Evolutionary conservation across 2,113 vertebrate species (phyloP).

Genomic region (Damaliscus lunatus): DNA sequence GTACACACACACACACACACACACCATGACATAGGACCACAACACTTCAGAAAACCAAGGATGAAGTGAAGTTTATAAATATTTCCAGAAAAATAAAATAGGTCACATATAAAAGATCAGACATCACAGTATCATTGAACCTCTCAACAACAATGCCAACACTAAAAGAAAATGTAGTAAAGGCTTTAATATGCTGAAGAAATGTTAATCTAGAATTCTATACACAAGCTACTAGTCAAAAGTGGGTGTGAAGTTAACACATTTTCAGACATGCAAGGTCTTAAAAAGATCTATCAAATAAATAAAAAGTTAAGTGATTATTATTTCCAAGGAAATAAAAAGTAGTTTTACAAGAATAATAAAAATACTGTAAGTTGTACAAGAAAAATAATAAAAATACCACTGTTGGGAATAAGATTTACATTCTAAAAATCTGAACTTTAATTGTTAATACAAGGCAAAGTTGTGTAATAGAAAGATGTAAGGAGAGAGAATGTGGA

Average conservation of each 20-base stretch:
- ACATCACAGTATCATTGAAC: background rate
- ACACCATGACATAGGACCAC: background rate
- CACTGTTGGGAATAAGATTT: background rate
- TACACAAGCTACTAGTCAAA: background rate
- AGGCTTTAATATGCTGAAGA: background rate
- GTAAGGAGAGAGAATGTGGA: background rate
- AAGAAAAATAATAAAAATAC: background rate
- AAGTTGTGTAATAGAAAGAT: background rate
- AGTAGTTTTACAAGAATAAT: background rate
- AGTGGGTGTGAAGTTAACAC: background rate
- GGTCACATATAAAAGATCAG: background rate
- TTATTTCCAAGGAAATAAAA: slow-evolving; percentile 25
- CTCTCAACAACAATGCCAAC: background rate
- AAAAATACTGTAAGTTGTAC: background rate
- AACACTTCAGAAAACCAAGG: background rate
- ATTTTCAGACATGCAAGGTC: background rate
- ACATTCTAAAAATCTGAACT: background rate
- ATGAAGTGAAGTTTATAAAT: background rate
- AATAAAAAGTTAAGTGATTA: background rate
- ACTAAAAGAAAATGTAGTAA: background rate
- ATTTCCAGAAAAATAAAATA: background rate
- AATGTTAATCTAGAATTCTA: background rate
- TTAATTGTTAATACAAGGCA: background rate
- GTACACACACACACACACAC: background rate
- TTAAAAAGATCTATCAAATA: background rate